A percentile compares a stretch with the other conserved stretches of the same genome.
Evolutionary conservation across 1,140 invertebrate species (phyloP).

Genomic region (Hycleus phaleratus): DNA sequence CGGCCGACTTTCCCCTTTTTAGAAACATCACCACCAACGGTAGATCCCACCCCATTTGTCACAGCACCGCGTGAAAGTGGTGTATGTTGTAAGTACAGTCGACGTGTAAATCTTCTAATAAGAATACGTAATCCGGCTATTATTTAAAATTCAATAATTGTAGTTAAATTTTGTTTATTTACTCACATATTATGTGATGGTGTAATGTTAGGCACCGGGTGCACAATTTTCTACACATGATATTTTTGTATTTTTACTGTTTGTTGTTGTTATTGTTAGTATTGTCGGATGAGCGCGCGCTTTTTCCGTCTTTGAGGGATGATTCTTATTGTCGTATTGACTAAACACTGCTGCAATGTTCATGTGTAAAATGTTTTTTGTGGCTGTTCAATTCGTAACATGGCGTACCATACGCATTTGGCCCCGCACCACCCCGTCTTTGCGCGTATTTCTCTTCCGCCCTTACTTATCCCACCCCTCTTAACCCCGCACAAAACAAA

Average conservation of each 20-base stretch:
- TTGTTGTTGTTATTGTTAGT: no score
- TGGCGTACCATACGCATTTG: constrained; percentile 37
- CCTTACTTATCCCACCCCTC: constrained; percentile 28
- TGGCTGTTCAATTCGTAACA: constrained; percentile 34
- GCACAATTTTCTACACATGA: no score
- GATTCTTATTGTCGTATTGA: constrained; percentile 26
- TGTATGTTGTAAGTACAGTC: background rate
- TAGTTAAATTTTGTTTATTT: no score
- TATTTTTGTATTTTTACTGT: no score
- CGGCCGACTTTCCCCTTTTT: background rate
- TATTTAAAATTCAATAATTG: no score
- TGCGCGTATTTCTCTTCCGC: constrained; percentile 34
- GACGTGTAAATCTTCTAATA: background rate
- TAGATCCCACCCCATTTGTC: constrained; percentile 12
- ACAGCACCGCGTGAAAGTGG: background rate
- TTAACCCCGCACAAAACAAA: constrained; percentile 35
- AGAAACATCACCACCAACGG: constrained; percentile 2
- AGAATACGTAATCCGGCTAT: no score
- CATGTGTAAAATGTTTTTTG: constrained; percentile 32
- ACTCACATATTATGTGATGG: no score
- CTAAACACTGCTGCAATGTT: constrained; percentile 33
- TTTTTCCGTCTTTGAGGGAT: background rate
- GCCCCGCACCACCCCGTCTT: constrained; percentile 22
- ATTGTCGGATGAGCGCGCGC: no score
- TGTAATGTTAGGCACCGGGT: no score